Evolutionary conservation across 2,888 invertebrate genomes (phyloP).

Genomic region (Drosophila koepferae): DNA sequence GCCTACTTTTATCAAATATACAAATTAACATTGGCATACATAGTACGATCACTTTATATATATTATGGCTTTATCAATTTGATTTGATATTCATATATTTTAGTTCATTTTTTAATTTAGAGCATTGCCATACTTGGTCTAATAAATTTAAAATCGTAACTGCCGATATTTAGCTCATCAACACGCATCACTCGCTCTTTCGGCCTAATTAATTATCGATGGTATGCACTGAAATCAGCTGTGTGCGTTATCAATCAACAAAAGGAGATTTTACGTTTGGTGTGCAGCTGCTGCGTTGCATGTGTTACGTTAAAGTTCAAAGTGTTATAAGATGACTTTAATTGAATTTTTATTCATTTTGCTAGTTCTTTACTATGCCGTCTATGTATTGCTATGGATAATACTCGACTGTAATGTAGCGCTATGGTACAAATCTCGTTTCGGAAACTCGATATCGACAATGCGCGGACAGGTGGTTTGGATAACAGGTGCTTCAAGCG

Average conservation of each 20-base stretch:
- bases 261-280: neutral
- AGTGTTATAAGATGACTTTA: constrained; percentile 72
- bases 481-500: constrained; percentile 94
- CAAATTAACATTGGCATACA: neutral
- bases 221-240: constrained; percentile 37
- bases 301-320: constrained; percentile 32
- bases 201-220: neutral
- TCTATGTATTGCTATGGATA: constrained; percentile 86
- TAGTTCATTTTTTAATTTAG: neutral
- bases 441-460: constrained; percentile 87
- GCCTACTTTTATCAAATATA: constrained; percentile 2
- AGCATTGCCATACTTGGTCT: neutral
- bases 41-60: neutral
- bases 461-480: constrained; percentile 91
- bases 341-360: constrained; percentile 80
- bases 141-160: neutral
- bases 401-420: constrained; percentile 88
- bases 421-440: constrained; percentile 87
- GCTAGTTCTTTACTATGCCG: constrained; percentile 85
- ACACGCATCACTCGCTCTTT: neutral
- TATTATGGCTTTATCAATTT: neutral
- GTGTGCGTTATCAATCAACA: constrained; percentile 33
- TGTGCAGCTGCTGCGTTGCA: neutral
- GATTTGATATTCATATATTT: neutral
- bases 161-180: neutral